Conservation (phyloP, 2,888 invertebrate genomes). For the Nesidiocoris tenuis region DNA sequence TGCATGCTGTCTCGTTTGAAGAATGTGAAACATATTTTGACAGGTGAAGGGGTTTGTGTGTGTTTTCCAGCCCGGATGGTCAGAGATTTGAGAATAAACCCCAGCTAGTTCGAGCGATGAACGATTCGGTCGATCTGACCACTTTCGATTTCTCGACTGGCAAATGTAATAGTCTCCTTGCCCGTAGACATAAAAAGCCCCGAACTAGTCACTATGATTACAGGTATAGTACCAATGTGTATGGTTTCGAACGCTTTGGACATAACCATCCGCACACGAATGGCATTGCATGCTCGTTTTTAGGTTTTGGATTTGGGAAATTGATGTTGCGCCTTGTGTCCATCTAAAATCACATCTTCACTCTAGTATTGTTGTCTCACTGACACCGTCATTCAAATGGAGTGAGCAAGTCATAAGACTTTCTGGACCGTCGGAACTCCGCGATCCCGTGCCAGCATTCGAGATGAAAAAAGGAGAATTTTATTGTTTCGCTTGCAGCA, state of each 20-base stretch:
- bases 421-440: too few relatives aligned
- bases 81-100: conserved; percentile 80
- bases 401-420: too few relatives aligned
- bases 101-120: conserved; percentile 74
- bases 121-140: conserved; percentile 74
- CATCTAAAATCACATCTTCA: too few relatives aligned
- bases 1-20: conserved; percentile 14
- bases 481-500: too few relatives aligned
- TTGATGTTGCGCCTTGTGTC: too few relatives aligned
- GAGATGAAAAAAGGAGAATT: too few relatives aligned
- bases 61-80: conserved; percentile 69
- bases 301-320: too few relatives aligned
- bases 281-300: not conserved
- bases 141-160: conserved; percentile 81
- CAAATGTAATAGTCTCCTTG: conserved; percentile 69
- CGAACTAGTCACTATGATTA: conserved; percentile 68
- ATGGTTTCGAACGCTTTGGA: not conserved
- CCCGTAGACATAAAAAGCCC: conserved; percentile 65
- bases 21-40: conserved; percentile 21
- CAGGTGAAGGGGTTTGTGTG: conserved; percentile 43
- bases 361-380: too few relatives aligned
- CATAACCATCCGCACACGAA: not conserved
- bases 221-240: conserved; percentile 57
- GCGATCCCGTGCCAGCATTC: too few relatives aligned
- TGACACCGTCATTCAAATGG: too few relatives aligned